phyloP scores from a whole-genome alignment of 1,140 invertebrate genomes.

The Penaeus japonicus region DNA sequence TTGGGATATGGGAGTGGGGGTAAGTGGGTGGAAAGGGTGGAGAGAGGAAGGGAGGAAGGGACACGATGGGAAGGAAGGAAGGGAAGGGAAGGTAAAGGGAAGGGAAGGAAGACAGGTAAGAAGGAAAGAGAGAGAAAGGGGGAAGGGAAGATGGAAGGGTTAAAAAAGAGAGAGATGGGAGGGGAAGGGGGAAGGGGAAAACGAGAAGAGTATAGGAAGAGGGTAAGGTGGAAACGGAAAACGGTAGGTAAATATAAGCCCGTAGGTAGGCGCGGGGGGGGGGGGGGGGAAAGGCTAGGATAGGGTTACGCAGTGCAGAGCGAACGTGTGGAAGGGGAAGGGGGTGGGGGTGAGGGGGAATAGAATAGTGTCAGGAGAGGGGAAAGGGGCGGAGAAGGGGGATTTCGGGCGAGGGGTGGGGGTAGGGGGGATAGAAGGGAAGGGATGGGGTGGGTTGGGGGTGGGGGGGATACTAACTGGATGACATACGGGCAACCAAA shows the following conservation, averaged over 20 bases:
- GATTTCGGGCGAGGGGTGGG: background rate
- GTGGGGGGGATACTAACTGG: too few relatives aligned
- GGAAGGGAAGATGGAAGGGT: background rate
- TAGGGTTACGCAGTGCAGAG: too few relatives aligned
- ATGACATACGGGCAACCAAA: too few relatives aligned
- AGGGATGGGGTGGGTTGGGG: too few relatives aligned
- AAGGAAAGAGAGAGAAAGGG: background rate
- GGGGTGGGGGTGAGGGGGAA: background rate
- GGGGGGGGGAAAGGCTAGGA: too few relatives aligned
- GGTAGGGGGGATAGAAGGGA: background rate
- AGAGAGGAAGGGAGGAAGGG: background rate
- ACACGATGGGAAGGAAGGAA: background rate
- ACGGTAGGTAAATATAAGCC: background rate
- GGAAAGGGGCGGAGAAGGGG: background rate
- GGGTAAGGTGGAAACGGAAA: background rate
- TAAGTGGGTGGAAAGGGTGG: background rate
- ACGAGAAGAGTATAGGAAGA: background rate
- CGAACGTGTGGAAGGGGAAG: background rate
- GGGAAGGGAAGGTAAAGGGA: background rate
- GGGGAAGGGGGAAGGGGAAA: background rate
- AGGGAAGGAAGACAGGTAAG: background rate
- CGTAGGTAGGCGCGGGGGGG: background rate
- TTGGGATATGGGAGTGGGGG: background rate
- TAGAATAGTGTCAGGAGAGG: background rate
- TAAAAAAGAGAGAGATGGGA: background rate